Evolutionary conservation across 2,797 vertebrate genomes (phyloP).

Genomic region (Clarias platycephalus): DNA sequence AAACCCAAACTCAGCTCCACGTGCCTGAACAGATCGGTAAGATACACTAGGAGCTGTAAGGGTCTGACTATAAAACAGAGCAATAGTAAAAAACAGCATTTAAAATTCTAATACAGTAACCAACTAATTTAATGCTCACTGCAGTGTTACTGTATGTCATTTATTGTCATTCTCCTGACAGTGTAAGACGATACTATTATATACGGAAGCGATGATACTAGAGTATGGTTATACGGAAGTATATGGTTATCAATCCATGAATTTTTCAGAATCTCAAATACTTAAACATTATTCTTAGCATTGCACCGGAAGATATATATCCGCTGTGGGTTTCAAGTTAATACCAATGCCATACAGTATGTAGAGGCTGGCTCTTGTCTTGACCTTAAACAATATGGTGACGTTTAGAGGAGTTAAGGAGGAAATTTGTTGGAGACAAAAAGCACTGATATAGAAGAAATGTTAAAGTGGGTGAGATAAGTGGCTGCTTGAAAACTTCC

Average conservation of each 20-base stretch:
- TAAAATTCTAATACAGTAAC: not conserved
- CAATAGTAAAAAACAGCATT: not conserved
- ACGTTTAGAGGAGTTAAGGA: not conserved
- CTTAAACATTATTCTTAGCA: constrained; percentile 4
- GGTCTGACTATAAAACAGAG: not conserved
- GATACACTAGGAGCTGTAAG: not conserved
- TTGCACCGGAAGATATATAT: constrained; percentile 7
- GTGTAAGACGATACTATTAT: not conserved
- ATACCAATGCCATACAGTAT: not conserved
- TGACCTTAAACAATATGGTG: not conserved
- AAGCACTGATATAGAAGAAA: not conserved
- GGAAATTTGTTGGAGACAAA: not conserved
- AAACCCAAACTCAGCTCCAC: constrained; percentile 72
- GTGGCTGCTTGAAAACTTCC: not conserved
- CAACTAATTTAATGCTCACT: not conserved
- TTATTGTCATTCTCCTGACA: constrained; percentile 2
- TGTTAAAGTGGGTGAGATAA: not conserved
- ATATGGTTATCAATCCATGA: constrained; percentile 12
- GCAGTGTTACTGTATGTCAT: constrained; percentile 8
- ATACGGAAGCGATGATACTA: constrained; percentile 7
- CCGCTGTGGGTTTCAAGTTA: not conserved
- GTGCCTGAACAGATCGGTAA: constrained; percentile 75
- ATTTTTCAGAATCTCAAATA: constrained; percentile 16
- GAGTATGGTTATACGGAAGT: not conserved
- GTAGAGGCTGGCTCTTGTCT: not conserved